phyloP scores from a whole-genome alignment of 2,888 invertebrate genomes.

The Trilocha varians region DNA sequence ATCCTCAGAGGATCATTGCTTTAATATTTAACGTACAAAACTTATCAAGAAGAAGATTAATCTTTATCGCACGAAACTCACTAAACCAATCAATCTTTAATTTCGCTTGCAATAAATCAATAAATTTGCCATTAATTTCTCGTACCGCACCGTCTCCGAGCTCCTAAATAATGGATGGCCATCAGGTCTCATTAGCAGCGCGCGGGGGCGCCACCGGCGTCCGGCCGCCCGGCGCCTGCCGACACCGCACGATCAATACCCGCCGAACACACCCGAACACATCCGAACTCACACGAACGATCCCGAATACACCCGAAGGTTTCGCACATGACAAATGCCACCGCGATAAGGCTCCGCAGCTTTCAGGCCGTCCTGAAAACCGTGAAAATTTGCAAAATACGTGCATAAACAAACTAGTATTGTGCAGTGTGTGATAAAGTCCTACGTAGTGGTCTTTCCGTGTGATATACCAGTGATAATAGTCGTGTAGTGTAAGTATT shows the following conservation, averaged over 20 bases:
- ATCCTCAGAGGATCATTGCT: too few species aligned
- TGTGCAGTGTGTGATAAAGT: slow-evolving; percentile 22
- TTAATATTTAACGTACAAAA: not conserved
- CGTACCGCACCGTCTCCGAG: slow-evolving; percentile 52
- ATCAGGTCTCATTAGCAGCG: slow-evolving; percentile 62
- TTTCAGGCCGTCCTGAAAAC: slow-evolving; percentile 61
- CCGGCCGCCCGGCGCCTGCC: slow-evolving; percentile 58
- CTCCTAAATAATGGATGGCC: slow-evolving; percentile 67
- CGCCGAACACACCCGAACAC: slow-evolving; percentile 28
- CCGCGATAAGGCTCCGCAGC: slow-evolving; percentile 54
- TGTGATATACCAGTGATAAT: slow-evolving; percentile 21
- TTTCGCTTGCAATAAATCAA: slow-evolving; percentile 64
- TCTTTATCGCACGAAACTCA: slow-evolving; percentile 25
- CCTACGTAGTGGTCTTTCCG: slow-evolving; percentile 31
- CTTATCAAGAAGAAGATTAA: slow-evolving; percentile 18
- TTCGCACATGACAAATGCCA: slow-evolving; percentile 66
- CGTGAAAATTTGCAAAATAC: slow-evolving; percentile 36
- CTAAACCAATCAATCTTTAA: slow-evolving; percentile 57
- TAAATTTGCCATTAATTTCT: slow-evolving; percentile 66
- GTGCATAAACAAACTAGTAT: slow-evolving; percentile 24
- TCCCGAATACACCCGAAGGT: slow-evolving; percentile 31
- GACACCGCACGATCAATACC: slow-evolving; percentile 47
- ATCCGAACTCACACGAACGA: slow-evolving; percentile 26
- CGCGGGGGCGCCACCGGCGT: slow-evolving; percentile 61
- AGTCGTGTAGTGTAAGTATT: slow-evolving; percentile 49